A percentile compares a stretch with the other conserved stretches of the same genome.
Conservation (phyloP, 2,113 vertebrate genomes). For the Lamprologus ornatipinnis region DNA sequence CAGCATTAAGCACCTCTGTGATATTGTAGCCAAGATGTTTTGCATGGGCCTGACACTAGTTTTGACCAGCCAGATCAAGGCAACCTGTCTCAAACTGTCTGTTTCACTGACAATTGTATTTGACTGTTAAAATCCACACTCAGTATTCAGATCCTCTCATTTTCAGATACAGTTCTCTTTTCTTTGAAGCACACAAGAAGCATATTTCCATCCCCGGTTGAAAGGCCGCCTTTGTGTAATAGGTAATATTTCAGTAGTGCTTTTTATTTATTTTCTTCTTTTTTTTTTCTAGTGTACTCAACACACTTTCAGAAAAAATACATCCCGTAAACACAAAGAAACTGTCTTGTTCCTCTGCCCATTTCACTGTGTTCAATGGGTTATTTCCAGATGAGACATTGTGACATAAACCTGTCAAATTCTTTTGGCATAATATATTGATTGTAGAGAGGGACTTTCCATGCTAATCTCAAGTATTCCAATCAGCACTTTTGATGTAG, state of each 20-base stretch:
- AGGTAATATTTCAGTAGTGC: not conserved
- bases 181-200: not conserved
- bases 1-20: not conserved
- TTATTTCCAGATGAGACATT: not conserved
- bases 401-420: not conserved
- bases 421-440: not conserved
- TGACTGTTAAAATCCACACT: not conserved
- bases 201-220: not conserved
- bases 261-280: not conserved
- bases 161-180: not conserved
- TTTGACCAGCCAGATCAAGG: not conserved
- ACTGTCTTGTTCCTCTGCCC: not conserved
- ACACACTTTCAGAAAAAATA: not conserved
- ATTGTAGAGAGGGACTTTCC: not conserved
- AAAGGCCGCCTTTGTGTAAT: not conserved
- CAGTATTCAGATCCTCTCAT: not conserved
- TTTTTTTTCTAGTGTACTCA: not conserved
- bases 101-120: not conserved
- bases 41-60: not conserved
- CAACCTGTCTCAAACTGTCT: not conserved
- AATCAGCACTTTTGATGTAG: not conserved
- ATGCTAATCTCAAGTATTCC: not conserved
- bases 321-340: not conserved
- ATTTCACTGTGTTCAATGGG: not conserved
- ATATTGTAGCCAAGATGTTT: not conserved